A percentile compares a stretch with the other conserved stretches of the same genome.
Conservation (phyloP, 2,888 invertebrate species). For the Hesperia comma region DNA sequence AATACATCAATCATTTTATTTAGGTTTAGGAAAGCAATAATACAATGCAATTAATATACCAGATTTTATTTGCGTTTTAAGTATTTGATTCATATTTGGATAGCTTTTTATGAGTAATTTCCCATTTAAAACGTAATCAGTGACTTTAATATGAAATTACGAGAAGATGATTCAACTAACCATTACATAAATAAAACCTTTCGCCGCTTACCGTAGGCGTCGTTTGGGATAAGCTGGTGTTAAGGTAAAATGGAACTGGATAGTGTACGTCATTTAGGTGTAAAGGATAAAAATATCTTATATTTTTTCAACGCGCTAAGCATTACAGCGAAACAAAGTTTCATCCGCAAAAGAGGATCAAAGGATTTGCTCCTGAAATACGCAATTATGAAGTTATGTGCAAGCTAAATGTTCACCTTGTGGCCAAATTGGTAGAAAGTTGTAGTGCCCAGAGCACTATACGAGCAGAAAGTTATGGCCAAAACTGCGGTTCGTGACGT, state of each 20-base stretch:
- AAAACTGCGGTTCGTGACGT: conserved; percentile 19
- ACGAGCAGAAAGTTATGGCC: conserved; percentile 23
- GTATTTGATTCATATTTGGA: too few relatives aligned
- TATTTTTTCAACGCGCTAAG: background rate
- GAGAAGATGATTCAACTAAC: too few relatives aligned
- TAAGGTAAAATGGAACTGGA: too few relatives aligned
- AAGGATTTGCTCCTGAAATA: conserved; percentile 9
- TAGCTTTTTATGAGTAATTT: too few relatives aligned
- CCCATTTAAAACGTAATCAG: background rate
- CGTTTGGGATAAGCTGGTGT: too few relatives aligned
- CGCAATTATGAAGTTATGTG: conserved; percentile 15
- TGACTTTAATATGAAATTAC: background rate
- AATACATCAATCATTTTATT: conserved; percentile 5
- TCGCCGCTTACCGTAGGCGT: background rate
- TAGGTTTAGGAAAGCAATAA: too few relatives aligned
- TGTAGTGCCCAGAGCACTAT: conserved; percentile 9
- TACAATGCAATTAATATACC: too few relatives aligned
- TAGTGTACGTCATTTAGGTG: background rate
- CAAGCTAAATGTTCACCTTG: conserved; percentile 19
- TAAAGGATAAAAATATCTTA: background rate
- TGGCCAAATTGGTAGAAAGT: conserved; percentile 28
- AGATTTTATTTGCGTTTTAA: too few relatives aligned
- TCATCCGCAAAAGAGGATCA: conserved; percentile 11
- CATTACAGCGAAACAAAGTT: background rate
- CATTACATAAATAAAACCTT: background rate